Percentiles rank a stretch among this genome's conserved stretches.
These are phyloP conservation scores for Drosophila chauvacae DNA, from an alignment of 1,140 invertebrate genomes.

Conservation along the genomic window DNA sequence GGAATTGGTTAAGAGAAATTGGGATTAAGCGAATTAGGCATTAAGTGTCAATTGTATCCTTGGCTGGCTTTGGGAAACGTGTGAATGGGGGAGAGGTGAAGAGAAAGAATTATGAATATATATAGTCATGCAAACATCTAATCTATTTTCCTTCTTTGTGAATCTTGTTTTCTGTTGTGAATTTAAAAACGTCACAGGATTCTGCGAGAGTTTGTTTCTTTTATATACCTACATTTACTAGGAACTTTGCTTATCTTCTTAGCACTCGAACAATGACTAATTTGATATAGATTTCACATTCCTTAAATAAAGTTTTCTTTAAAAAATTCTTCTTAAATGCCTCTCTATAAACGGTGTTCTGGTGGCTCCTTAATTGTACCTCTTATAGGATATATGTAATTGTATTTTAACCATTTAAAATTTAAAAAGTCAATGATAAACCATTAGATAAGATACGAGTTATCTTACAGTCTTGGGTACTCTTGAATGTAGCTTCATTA, in stretches of 20 bases:
- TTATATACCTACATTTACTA: too few species aligned
- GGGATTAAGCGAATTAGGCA: slow-evolving; percentile 38
- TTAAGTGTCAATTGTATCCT: slow-evolving; percentile 38
- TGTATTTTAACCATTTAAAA: too few species aligned
- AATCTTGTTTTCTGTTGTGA: not conserved
- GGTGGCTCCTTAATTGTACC: too few species aligned
- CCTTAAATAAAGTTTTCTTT: too few species aligned
- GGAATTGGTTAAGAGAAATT: slow-evolving; percentile 7
- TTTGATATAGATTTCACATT: not conserved
- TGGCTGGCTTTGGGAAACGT: slow-evolving; percentile 7
- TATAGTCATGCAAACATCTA: not conserved
- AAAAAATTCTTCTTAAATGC: too few species aligned
- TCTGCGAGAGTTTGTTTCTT: not conserved
- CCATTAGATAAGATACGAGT: too few species aligned
- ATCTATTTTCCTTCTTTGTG: slow-evolving; percentile 6
- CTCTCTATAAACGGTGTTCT: too few species aligned
- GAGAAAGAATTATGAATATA: not conserved
- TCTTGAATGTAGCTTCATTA: too few species aligned
- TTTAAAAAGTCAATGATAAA: too few species aligned
- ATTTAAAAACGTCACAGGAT: not conserved
- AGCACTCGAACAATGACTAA: not conserved
- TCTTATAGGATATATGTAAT: too few species aligned
- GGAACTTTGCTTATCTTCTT: not conserved
- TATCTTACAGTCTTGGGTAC: too few species aligned
- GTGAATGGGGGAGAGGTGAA: not conserved